Evolutionary conservation across 2,888 invertebrate species (phyloP), one percentile per base, ranked within the genome.

Genomic region (Priocnemis perturbator): DNA sequence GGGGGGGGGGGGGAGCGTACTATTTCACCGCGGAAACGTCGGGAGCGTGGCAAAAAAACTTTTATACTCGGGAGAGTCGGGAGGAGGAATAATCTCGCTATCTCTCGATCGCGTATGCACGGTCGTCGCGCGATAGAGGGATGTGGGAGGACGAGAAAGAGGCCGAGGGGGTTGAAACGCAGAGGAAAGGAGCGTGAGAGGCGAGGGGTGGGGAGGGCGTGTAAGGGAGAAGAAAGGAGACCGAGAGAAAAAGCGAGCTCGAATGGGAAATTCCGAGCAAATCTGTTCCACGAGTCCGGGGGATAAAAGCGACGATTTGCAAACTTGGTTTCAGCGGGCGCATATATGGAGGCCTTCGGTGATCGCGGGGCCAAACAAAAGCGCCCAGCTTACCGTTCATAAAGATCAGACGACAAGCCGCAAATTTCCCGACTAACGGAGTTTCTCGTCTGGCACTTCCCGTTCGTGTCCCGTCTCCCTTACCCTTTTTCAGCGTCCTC

Each of bases 261-360:
- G 63, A 71, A 75, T 69, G 59, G 68, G 64, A 59, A 69, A 69
- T 61, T 65, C 37, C 69, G 76, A 75, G 73, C 77, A 79, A 79
- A 77, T 79, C 73, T 79, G 77, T 63, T 71, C 66, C 60, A 70
- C 70, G 70, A 75, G 77, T 64, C 58, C 65, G 17, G 48, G 67
- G 72, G 73, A 78, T 80, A 78, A 79, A 80, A 74, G 72, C 71
- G 72, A 69, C 79, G 79, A 79, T 79, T 79, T 80, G 76, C 78
- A 73, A 80, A 80, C 72, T 80, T 70, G 72, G 59, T 76, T 65
- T 64, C 66, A 47, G 26, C 17, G 56, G n/a, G n/a, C n/a, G 67
- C 71, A 57, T 58, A 62, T 65, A 70, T 59, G 69, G 67, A 65
- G 52, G 37, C 48, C n/a, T n/a, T 55, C 58, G 60, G 58, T 47